phyloP scores from a whole-genome alignment of 2,888 invertebrate species.

The Xylota sylvarum region DNA sequence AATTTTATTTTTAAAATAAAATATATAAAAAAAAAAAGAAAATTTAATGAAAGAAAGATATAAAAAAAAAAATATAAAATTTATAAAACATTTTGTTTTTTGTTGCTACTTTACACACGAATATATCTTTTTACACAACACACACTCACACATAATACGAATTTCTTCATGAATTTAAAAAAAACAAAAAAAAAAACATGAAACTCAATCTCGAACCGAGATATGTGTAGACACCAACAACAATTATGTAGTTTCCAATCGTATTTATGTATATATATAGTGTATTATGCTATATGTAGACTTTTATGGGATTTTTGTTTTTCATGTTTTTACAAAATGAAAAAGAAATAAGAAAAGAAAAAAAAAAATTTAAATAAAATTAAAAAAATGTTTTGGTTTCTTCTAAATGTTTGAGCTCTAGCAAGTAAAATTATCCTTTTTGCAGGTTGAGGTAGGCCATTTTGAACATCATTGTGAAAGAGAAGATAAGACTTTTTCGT shows the following conservation, averaged over 20 bases:
- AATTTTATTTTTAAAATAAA: constrained; percentile 64
- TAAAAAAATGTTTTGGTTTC: constrained; percentile 69
- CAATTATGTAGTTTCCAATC: constrained; percentile 59
- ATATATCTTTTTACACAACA: constrained; percentile 8
- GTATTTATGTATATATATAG: constrained; percentile 55
- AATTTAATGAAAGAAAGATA: constrained; percentile 70
- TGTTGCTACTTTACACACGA: constrained; percentile 73
- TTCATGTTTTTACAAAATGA: constrained; percentile 71
- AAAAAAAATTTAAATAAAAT: constrained; percentile 69
- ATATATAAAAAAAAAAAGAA: constrained; percentile 26
- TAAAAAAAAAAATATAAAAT: constrained; percentile 67
- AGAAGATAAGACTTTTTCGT: background rate
- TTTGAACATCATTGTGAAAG: constrained; percentile 31
- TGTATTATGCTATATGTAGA: constrained; percentile 53
- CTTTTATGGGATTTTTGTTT: constrained; percentile 70
- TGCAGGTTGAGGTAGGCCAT: constrained; percentile 38
- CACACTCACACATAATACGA: constrained; percentile 30
- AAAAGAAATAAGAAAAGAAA: constrained; percentile 39
- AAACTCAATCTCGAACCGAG: constrained; percentile 39
- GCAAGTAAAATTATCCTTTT: constrained; percentile 22
- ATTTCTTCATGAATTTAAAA: constrained; percentile 6
- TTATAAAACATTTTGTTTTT: constrained; percentile 76
- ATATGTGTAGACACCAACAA: constrained; percentile 51
- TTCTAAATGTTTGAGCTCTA: constrained; percentile 57
- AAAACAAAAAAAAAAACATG: constrained; percentile 26